Conservation (phyloP, 2,113 vertebrate genomes). For the Australoheros scitulus region DNA sequence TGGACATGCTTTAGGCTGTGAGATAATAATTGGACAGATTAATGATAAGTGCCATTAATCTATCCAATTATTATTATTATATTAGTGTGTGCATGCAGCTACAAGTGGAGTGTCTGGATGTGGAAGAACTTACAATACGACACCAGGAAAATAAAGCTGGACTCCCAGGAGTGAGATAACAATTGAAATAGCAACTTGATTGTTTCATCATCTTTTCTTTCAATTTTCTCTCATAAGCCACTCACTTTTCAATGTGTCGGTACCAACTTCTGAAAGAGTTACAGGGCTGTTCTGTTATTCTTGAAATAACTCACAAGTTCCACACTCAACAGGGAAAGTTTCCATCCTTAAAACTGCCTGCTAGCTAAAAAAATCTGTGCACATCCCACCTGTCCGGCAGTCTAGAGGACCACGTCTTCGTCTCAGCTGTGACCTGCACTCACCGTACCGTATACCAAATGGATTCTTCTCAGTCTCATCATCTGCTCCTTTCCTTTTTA, state of each 20-base stretch:
- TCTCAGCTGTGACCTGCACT: not conserved
- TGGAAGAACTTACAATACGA: not conserved
- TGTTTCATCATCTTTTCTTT: constrained; percentile 36
- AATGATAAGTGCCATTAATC: constrained; percentile 15
- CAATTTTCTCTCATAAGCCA: not conserved
- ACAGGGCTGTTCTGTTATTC: not conserved
- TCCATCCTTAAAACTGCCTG: not conserved
- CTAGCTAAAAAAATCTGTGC: not conserved
- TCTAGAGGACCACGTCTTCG: not conserved
- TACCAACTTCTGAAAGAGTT: constrained; percentile 14
- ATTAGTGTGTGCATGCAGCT: not conserved
- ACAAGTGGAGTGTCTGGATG: constrained; percentile 2
- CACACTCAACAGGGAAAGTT: not conserved
- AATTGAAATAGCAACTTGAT: constrained; percentile 19
- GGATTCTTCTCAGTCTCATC: constrained; percentile 2
- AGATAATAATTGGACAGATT: constrained; percentile 52
- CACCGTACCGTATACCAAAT: not conserved
- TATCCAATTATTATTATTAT: too few species aligned
- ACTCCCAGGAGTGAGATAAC: constrained; percentile 10
- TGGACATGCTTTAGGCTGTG: constrained; percentile 28
- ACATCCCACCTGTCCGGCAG: not conserved
- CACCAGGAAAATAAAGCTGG: constrained; percentile 16
- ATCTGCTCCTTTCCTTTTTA: not conserved
- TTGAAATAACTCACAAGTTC: not conserved
- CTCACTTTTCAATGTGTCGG: constrained; percentile 10